Percentiles rank a stretch among this genome's conserved stretches.
These are phyloP conservation scores for Oryzias dopingdopingensis DNA, from an alignment of 2,797 vertebrate species.

Conservation along the genomic window DNA sequence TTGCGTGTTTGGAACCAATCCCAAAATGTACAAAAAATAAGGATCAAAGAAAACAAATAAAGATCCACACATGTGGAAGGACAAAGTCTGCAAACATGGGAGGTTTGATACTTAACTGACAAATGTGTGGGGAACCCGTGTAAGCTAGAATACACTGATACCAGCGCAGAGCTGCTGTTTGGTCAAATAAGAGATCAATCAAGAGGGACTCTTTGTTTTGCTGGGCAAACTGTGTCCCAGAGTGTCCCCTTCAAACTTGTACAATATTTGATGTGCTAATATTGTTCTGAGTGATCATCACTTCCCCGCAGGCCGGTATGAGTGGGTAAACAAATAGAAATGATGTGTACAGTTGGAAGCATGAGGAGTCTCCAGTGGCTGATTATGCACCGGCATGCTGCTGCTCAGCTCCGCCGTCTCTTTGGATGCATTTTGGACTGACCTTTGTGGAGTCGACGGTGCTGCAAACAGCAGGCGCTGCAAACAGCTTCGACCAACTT, in stretches of 20 bases:
- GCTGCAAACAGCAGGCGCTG: too few species aligned
- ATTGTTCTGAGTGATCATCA: conserved; percentile 67
- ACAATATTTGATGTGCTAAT: conserved; percentile 71
- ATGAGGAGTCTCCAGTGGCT: conserved; percentile 32
- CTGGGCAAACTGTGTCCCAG: conserved; percentile 43
- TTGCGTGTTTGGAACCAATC: too few species aligned
- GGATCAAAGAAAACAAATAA: conserved; percentile 1
- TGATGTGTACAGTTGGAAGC: conserved; percentile 55
- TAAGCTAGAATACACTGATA: conserved; percentile 61
- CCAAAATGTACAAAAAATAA: background rate
- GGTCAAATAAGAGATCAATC: conserved; percentile 68
- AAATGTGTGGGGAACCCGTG: conserved; percentile 37
- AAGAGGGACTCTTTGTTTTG: conserved; percentile 64
- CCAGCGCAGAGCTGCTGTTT: conserved; percentile 51
- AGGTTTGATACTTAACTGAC: conserved; percentile 39
- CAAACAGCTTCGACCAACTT: too few species aligned
- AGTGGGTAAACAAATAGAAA: conserved; percentile 69
- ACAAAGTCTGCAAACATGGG: conserved; percentile 20
- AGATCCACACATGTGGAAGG: background rate
- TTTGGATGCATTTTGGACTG: conserved; percentile 14
- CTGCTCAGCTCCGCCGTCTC: conserved; percentile 9
- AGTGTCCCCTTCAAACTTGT: conserved; percentile 45
- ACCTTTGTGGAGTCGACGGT: conserved; percentile 18
- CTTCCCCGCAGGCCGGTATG: conserved; percentile 57
- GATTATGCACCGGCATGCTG: conserved; percentile 32